Base-by-base conservation (phyloP, 2,113 vertebrate species). In the Microtus richardsoni region DNA sequence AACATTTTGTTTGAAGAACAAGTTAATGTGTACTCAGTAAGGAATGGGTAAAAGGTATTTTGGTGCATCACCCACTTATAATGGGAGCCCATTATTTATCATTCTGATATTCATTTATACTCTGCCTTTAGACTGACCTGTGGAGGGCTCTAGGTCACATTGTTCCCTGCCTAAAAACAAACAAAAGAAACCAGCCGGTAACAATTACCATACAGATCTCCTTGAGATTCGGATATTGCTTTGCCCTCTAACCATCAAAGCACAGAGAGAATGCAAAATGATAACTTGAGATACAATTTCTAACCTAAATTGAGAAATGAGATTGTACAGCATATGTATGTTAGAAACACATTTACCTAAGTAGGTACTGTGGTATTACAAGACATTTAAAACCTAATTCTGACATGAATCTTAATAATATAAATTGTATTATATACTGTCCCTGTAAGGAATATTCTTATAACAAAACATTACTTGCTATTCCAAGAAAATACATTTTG, bases 11-110 rank as follows among this genome's bases (percentile, higher is more conserved):
- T 97, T 97, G 94, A 93, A 88, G 79, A 97, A 0, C 8, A 92
- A 97, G 96, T 98, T 98, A 95, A 77, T 95, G 97, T 17, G 3
- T 39, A 47, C 21, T n/a, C 82, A 98, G 93, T 95, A 98, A 98
- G 98, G 97, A 96, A 98, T 98, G 93, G 96, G 98, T 98, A 98
- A 99, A 99, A 98, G 98, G 98, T 98, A 98, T 98, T 98, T 98
- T 98, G 98, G 98, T 97, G 98, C 98, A 98, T 98, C 99, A 98
- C 98, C 99, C 98, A 98, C 99, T 98, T 99, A 98, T 97, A 98
- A 98, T 98, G 97, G 98, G 97, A 99, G 98, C 97, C 98, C 99
- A 97, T 99, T 99, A 99, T 99, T 99, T 99, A 99, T 98, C 98
- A 98, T 98, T 98, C 98, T 96, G 99, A 98, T 99, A 98, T 99